Conservation (phyloP, 2,113 vertebrate species). For the Elephantulus edwardii region DNA sequence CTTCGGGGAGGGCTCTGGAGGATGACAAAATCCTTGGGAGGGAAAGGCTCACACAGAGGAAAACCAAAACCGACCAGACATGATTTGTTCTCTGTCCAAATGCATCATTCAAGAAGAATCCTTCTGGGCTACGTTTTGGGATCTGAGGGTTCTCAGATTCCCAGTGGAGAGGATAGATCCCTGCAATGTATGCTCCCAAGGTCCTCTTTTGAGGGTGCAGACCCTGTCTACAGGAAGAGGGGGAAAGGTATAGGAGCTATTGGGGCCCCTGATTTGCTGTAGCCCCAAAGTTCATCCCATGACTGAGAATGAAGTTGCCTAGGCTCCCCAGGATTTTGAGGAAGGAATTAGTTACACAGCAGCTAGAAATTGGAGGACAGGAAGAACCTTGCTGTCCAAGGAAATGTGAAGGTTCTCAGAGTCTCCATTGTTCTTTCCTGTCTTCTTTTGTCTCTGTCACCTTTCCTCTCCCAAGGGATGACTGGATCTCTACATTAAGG, state of each 20-base stretch:
- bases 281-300: background rate
- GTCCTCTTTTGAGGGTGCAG: background rate
- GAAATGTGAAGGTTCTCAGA: background rate
- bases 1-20: background rate
- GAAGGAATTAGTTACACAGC: background rate
- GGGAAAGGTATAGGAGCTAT: background rate
- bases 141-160: background rate
- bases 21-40: background rate
- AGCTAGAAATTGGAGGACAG: background rate
- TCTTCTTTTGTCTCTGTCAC: too few species aligned
- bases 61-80: slow-evolving; percentile 7
- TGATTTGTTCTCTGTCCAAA: slow-evolving; percentile 1
- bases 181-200: background rate
- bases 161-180: background rate
- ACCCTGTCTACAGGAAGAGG: background rate
- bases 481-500: background rate
- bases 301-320: background rate
- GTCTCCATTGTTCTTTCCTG: background rate
- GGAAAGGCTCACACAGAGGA: background rate
- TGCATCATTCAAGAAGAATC: background rate
- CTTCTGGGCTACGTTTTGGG: background rate
- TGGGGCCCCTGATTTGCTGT: background rate
- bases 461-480: background rate
- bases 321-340: background rate
- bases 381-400: background rate